These are phyloP conservation scores for Trachymyrmex cornetzi DNA, from an alignment of 1,140 invertebrate species.

Conservation along the genomic window DNA sequence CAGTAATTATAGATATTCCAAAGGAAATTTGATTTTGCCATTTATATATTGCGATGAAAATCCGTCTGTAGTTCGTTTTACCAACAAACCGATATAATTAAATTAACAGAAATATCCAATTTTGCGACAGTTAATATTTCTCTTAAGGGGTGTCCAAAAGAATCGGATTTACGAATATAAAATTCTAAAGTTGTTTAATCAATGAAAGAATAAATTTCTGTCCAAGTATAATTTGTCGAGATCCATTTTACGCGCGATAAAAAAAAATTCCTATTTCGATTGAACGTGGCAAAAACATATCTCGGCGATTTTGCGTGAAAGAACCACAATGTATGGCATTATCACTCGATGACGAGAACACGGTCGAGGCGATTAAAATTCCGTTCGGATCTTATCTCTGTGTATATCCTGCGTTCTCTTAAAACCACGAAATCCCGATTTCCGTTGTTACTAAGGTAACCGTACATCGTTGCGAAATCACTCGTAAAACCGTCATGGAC, in stretches of 20 bases:
- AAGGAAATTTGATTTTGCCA: constrained; percentile 55
- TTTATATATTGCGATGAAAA: constrained; percentile 35
- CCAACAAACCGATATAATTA: constrained; percentile 45
- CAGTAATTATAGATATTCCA: constrained; percentile 55
- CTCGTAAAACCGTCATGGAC: constrained; percentile 67
- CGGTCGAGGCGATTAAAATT: constrained; percentile 41
- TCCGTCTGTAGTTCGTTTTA: constrained; percentile 29
- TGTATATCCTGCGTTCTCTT: constrained; percentile 42
- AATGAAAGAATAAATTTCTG: neutral
- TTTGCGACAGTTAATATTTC: constrained; percentile 38
- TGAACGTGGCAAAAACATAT: neutral
- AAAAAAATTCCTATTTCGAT: neutral
- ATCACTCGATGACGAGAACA: constrained; percentile 8
- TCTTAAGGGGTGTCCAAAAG: constrained; percentile 31
- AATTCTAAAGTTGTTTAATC: constrained; percentile 6
- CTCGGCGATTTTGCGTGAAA: neutral
- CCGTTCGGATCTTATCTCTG: constrained; percentile 13
- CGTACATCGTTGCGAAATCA: constrained; percentile 68
- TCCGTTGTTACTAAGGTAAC: constrained; percentile 65
- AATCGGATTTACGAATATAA: neutral
- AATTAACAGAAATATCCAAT: constrained; percentile 59
- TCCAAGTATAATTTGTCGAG: neutral
- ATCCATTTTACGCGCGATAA: neutral
- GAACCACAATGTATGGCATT: neutral
- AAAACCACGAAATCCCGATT: constrained; percentile 57